Evolutionary conservation across 2,113 vertebrate species (phyloP).

Genomic region (Gymnocephalus cernua): DNA sequence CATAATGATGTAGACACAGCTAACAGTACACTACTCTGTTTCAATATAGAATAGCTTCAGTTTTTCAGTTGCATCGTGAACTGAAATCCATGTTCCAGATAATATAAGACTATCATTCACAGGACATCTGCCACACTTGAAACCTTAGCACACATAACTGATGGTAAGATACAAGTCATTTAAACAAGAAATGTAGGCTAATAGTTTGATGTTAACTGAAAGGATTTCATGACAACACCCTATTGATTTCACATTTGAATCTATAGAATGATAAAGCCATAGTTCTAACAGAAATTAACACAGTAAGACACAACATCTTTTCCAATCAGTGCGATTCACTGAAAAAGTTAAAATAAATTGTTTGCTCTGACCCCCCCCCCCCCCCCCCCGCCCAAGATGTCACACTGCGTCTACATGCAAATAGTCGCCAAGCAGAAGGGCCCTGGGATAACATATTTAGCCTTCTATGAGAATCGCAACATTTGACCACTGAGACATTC

Average conservation of each 20-base stretch:
- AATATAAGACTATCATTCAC: background rate
- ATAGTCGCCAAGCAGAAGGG: background rate
- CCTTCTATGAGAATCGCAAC: background rate
- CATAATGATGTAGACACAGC: background rate
- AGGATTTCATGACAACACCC: background rate
- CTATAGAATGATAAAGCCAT: background rate
- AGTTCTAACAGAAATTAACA: background rate
- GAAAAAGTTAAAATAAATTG: slow-evolving; percentile 7
- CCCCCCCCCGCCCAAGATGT: background rate
- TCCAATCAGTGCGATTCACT: background rate
- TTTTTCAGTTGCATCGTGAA: background rate
- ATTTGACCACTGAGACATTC: background rate
- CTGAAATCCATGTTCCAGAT: background rate
- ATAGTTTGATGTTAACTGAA: background rate
- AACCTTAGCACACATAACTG: background rate
- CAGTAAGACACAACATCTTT: background rate
- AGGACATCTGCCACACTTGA: background rate
- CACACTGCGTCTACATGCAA: background rate
- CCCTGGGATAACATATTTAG: background rate
- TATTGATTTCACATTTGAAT: background rate
- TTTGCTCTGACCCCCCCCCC: background rate
- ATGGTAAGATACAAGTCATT: background rate
- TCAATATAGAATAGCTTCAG: background rate
- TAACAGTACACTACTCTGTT: background rate
- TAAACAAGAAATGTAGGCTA: background rate